phyloP scores from a whole-genome alignment of 2,797 vertebrate genomes.

The Scyliorhinus canicula region DNA sequence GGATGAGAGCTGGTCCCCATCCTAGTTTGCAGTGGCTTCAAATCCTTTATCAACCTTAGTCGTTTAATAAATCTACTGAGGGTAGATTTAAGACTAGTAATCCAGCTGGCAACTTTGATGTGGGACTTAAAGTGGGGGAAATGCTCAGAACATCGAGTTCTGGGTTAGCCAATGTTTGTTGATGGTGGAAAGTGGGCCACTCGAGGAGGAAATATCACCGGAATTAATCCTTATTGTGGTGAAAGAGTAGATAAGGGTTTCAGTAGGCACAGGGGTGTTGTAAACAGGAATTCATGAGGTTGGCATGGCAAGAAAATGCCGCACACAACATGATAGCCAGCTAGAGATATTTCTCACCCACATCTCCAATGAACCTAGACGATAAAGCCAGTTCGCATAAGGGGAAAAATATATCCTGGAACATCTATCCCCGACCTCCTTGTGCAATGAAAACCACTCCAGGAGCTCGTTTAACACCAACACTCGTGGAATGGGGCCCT shows the following conservation, averaged over 20 bases:
- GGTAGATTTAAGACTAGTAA: not conserved
- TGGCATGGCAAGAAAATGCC: not conserved
- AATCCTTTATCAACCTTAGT: not conserved
- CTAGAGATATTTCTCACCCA: not conserved
- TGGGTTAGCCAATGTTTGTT: not conserved
- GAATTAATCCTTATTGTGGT: not conserved
- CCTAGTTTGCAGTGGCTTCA: not conserved
- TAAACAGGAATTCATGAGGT: not conserved
- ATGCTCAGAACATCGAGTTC: not conserved
- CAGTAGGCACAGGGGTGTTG: too few species aligned
- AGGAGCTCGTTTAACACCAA: not conserved
- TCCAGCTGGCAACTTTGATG: not conserved
- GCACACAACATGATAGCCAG: not conserved
- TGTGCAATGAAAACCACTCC: not conserved
- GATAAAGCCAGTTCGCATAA: not conserved
- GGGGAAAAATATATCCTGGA: not conserved
- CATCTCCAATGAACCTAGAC: not conserved
- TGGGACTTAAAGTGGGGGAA: not conserved
- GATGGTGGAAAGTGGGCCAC: not conserved
- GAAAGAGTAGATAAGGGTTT: not conserved
- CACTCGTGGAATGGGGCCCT: too few species aligned
- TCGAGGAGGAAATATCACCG: not conserved
- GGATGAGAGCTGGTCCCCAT: not conserved
- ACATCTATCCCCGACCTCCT: not conserved
- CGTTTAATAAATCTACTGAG: not conserved